Conservation (phyloP, 1,140 invertebrate species). For the Diorhabda sublineata region DNA sequence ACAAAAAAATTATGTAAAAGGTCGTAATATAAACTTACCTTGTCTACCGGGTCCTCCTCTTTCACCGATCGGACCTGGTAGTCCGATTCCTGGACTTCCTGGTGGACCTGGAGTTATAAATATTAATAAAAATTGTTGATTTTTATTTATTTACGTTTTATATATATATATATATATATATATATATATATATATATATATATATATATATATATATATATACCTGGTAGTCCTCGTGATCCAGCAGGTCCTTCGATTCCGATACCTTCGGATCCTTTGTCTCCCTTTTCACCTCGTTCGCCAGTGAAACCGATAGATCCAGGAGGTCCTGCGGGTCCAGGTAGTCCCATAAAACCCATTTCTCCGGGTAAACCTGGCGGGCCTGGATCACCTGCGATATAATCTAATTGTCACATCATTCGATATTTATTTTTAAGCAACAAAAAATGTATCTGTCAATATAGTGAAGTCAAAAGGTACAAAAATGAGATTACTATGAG, state of each 20-base stretch:
- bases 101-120: slow-evolving; percentile 22
- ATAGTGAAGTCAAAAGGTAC: too few relatives aligned
- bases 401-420: not conserved
- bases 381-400: slow-evolving; percentile 41
- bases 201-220: too few relatives aligned
- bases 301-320: slow-evolving; percentile 58
- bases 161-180: too few relatives aligned
- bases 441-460: too few relatives aligned
- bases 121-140: not conserved
- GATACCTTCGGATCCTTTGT: slow-evolving; percentile 62
- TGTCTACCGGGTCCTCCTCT: slow-evolving; percentile 63
- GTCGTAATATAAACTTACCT: slow-evolving; percentile 45
- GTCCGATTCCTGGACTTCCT: slow-evolving; percentile 47
- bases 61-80: slow-evolving; percentile 58
- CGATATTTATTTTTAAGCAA: too few relatives aligned
- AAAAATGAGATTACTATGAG: too few relatives aligned
- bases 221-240: slow-evolving; percentile 50
- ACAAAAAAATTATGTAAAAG: too few relatives aligned
- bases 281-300: slow-evolving; percentile 68
- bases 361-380: slow-evolving; percentile 43
- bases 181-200: too few relatives aligned
- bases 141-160: not conserved
- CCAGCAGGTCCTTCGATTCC: slow-evolving; percentile 67
- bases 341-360: slow-evolving; percentile 62
- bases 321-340: slow-evolving; percentile 55